A percentile compares a stretch with the other conserved stretches of the same genome.
phyloP scores from a whole-genome alignment of 2,888 invertebrate genomes.

The Macrosiphum euphorbiae region DNA sequence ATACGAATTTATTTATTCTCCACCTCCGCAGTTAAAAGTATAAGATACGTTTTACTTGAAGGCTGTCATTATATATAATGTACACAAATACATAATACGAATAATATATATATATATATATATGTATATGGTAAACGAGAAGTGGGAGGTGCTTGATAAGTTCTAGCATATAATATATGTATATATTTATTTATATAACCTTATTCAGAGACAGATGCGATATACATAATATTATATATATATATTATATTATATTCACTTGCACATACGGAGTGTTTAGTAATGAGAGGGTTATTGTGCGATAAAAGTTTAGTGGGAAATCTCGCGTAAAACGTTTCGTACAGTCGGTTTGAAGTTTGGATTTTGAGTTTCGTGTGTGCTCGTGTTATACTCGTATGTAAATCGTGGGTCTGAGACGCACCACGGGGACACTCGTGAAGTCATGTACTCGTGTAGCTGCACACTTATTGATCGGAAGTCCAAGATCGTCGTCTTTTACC shows the following conservation, averaged over 20 bases:
- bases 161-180: background rate
- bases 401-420: background rate
- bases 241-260: background rate
- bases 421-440: background rate
- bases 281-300: conserved; percentile 24
- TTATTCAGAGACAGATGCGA: background rate
- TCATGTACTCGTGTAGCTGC: background rate
- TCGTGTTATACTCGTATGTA: background rate
- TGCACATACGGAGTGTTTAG: background rate
- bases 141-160: background rate
- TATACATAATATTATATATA: background rate
- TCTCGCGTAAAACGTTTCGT: background rate
- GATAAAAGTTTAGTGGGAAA: background rate
- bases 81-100: background rate
- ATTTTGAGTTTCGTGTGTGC: background rate
- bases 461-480: background rate
- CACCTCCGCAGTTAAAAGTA: background rate
- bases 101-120: background rate
- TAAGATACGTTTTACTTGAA: background rate
- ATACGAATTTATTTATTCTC: background rate
- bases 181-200: background rate
- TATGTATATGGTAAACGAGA: background rate
- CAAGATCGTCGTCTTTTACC: background rate
- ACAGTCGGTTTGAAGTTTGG: background rate
- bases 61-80: background rate